phyloP scores from a whole-genome alignment of 2,113 vertebrate species.

The Malaclemys terrapin region DNA sequence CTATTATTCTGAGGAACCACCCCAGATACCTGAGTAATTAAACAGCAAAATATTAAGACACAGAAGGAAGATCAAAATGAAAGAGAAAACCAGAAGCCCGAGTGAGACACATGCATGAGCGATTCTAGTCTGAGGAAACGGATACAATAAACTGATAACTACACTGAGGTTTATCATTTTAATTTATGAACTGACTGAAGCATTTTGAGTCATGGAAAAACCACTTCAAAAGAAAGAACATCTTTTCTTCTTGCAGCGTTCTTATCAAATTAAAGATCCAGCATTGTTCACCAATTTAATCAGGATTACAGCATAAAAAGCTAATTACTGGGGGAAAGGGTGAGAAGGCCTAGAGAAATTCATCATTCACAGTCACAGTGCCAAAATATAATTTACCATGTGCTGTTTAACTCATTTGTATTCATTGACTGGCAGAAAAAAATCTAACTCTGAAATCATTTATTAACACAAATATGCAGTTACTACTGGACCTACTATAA shows the following conservation, averaged over 20 bases:
- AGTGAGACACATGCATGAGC: background rate
- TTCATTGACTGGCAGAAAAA: background rate
- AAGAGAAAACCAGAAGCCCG: background rate
- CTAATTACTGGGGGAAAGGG: background rate
- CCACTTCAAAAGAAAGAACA: background rate
- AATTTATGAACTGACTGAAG: background rate
- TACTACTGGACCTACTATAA: accelerated
- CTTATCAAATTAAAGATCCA: background rate
- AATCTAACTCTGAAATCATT: background rate
- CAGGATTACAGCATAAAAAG: background rate
- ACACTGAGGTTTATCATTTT: accelerated
- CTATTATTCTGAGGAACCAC: background rate
- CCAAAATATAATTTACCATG: background rate
- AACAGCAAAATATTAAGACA: background rate
- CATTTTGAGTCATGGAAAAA: background rate
- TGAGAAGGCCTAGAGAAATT: background rate
- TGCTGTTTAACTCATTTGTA: background rate
- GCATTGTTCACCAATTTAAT: background rate
- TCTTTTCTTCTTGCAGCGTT: background rate
- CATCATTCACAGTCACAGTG: background rate
- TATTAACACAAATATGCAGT: background rate
- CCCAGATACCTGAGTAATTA: background rate
- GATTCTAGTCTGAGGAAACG: background rate
- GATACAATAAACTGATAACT: accelerated
- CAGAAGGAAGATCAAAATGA: background rate